These are phyloP conservation scores for Mnemiopsis leidyi DNA, from an alignment of 37 sponge, comb jelly and placozoan genomes.

Conservation along the genomic window DNA sequence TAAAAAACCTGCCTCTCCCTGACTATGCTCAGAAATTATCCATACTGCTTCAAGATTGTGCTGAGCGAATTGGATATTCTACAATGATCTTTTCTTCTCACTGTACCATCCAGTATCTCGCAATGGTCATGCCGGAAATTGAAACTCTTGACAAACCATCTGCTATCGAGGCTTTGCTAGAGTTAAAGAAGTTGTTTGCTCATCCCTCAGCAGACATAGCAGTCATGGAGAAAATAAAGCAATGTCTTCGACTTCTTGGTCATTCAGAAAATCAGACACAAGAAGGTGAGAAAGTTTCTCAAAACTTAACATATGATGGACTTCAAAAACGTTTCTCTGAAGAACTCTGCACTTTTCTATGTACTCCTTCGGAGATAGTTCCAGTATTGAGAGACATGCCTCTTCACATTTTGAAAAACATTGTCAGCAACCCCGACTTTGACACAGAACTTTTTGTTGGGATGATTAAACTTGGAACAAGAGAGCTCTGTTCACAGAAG, in stretches of 20 bases:
- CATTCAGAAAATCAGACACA: background rate
- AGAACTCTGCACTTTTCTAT: slow-evolving; percentile 4
- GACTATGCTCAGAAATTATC: background rate
- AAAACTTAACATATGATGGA: background rate
- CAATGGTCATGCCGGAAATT: background rate
- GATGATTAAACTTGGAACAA: slow-evolving; percentile 34
- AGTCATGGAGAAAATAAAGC: background rate
- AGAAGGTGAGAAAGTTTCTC: background rate
- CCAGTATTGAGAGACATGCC: slow-evolving; percentile 47
- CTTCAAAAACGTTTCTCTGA: background rate
- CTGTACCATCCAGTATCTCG: background rate
- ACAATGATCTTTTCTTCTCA: background rate
- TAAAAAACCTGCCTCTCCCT: background rate
- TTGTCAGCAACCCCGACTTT: slow-evolving; percentile 12
- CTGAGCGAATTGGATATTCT: background rate
- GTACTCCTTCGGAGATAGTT: background rate
- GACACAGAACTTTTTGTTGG: slow-evolving; percentile 16
- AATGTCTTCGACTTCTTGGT: background rate
- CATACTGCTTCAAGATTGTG: background rate
- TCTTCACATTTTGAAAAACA: background rate
- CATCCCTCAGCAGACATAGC: background rate
- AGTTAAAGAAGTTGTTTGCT: background rate
- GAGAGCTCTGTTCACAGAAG: slow-evolving; percentile 48
- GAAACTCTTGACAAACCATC: background rate
- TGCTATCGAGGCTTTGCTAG: background rate